Evolutionary conservation across 2,888 invertebrate species (phyloP).

Genomic region (Patella pellucida): DNA sequence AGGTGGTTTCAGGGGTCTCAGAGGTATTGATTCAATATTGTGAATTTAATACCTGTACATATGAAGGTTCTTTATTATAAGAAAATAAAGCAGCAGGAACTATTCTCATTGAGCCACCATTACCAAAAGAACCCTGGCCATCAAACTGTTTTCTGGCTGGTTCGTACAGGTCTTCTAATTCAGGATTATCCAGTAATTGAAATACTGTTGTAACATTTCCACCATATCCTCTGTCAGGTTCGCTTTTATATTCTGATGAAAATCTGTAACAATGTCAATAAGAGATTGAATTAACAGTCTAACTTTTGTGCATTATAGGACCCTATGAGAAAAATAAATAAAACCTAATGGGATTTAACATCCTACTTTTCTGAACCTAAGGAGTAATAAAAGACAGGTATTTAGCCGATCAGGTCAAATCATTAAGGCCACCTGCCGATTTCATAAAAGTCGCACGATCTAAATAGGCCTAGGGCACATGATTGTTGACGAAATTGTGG

Average conservation of each 20-base stretch:
- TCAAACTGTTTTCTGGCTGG: conserved; percentile 80
- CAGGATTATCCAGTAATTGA: conserved; percentile 57
- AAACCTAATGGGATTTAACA: no score
- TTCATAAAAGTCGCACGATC: no score
- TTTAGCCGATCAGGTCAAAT: no score
- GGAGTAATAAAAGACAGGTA: no score
- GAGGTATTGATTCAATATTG: no score
- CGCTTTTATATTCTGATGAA: conserved; percentile 76
- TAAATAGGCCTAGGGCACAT: no score
- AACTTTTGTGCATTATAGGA: no score
- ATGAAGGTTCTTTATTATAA: conserved; percentile 40
- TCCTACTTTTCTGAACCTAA: no score
- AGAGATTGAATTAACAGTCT: neutral
- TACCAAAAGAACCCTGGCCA: conserved; percentile 82
- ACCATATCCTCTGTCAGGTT: conserved; percentile 80
- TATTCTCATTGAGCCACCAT: conserved; percentile 83
- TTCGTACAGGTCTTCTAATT: conserved; percentile 75
- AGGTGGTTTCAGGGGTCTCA: no score
- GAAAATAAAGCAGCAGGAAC: conserved; percentile 78
- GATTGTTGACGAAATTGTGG: no score
- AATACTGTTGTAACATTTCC: conserved; percentile 72
- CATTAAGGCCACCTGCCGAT: no score
- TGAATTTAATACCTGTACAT: conserved; percentile 43
- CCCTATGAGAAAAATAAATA: no score
- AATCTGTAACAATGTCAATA: conserved; percentile 73